Conservation (phyloP, 1,140 invertebrate genomes). For the Hesperophylax magnus region DNA sequence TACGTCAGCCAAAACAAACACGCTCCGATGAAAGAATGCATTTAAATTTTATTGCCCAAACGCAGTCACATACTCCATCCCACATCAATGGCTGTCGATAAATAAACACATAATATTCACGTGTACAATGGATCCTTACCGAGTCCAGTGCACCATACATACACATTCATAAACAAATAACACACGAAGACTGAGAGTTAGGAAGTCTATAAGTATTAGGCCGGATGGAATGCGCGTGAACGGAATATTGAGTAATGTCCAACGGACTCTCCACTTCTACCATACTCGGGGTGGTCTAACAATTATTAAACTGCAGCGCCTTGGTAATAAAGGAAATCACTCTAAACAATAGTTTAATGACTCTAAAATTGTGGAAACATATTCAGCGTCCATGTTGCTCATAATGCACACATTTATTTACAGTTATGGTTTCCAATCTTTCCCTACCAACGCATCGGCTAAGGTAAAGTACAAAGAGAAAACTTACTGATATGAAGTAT, state of each 20-base stretch:
- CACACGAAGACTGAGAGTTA: slow-evolving; percentile 15
- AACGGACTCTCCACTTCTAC: not conserved
- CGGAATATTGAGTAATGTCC: slow-evolving; percentile 21
- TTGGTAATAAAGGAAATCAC: slow-evolving; percentile 2
- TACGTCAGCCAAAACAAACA: not conserved
- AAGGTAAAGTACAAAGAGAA: no score
- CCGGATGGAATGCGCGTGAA: slow-evolving; percentile 30
- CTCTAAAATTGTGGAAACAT: no score
- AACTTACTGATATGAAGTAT: no score
- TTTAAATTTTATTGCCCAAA: slow-evolving; percentile 1
- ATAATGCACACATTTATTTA: no score
- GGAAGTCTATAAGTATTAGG: slow-evolving; percentile 14
- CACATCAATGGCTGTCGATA: slow-evolving; percentile 6
- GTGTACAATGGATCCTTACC: slow-evolving; percentile 7
- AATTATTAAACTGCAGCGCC: not conserved
- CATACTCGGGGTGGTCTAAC: slow-evolving; percentile 20
- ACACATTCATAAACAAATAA: not conserved
- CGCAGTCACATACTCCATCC: slow-evolving; percentile 12
- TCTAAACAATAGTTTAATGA: no score
- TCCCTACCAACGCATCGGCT: no score
- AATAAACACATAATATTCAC: slow-evolving; percentile 35
- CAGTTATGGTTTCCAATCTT: no score
- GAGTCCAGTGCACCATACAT: slow-evolving; percentile 2
- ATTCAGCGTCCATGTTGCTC: no score
- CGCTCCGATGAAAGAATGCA: not conserved